Conservation (phyloP, 1,140 invertebrate species). For the Drosophila tristis region DNA sequence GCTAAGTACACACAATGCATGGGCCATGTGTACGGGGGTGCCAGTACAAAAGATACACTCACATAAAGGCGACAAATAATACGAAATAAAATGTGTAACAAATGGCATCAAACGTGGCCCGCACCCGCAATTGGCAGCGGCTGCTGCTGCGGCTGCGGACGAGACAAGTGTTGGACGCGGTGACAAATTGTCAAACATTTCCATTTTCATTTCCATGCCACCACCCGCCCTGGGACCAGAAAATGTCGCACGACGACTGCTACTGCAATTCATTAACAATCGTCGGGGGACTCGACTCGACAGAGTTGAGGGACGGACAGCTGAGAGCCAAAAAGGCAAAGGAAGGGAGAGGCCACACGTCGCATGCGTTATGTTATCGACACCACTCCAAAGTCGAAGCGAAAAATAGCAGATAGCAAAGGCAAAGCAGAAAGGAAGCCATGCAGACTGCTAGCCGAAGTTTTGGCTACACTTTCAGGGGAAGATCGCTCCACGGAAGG, state of each 20-base stretch:
- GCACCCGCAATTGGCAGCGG: constrained; percentile 54
- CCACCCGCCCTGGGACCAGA: background rate
- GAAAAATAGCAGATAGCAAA: background rate
- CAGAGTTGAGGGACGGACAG: constrained; percentile 68
- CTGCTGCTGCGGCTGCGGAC: constrained; percentile 30
- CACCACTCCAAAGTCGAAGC: background rate
- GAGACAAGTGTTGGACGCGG: constrained; percentile 58
- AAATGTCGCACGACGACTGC: constrained; percentile 32
- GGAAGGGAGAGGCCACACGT: constrained; percentile 66
- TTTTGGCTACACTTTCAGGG: no score
- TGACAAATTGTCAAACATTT: constrained; percentile 80
- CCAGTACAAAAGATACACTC: constrained; percentile 33
- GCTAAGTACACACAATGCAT: constrained; percentile 64
- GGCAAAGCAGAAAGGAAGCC: no score
- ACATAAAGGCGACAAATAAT: constrained; percentile 35
- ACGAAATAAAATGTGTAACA: constrained; percentile 72
- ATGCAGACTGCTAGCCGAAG: no score
- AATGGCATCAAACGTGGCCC: constrained; percentile 63
- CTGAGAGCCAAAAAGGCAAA: constrained; percentile 50
- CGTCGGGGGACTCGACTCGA: constrained; percentile 6
- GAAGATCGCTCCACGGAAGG: no score
- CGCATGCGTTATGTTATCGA: constrained; percentile 55
- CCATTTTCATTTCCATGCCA: constrained; percentile 39
- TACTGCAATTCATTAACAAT: constrained; percentile 70
- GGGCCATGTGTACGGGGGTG: background rate